Conservation (phyloP, 2,113 vertebrate species). For the Dasyurus viverrinus region DNA sequence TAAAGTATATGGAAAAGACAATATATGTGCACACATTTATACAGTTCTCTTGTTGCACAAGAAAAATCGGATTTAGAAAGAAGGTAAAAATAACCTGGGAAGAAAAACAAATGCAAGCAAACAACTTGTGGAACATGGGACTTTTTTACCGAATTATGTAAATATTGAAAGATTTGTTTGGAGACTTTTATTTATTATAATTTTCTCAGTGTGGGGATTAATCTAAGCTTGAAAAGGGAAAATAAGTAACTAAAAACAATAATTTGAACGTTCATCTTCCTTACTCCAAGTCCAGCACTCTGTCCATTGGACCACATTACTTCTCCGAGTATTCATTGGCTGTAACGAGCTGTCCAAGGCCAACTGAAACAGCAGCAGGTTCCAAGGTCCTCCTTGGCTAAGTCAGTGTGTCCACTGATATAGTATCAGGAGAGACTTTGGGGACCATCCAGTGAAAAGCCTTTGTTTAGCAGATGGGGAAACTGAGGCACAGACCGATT, state of each 20-base stretch:
- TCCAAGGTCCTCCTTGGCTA: neutral
- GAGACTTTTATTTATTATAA: neutral
- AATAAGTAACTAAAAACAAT: neutral
- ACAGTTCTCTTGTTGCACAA: too few species aligned
- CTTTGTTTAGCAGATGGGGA: neutral
- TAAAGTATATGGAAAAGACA: too few species aligned
- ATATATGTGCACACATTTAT: too few species aligned
- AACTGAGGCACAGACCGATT: neutral
- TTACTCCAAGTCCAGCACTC: neutral
- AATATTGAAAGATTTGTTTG: neutral
- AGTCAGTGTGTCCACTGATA: neutral
- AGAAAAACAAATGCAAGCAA: too few species aligned
- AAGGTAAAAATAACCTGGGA: too few species aligned
- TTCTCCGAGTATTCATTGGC: neutral
- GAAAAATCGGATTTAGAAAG: too few species aligned
- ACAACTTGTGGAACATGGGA: too few species aligned
- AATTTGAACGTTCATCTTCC: neutral
- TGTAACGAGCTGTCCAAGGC: neutral
- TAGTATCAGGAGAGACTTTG: neutral
- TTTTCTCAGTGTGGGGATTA: neutral
- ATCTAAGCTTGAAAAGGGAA: neutral
- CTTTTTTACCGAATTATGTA: neutral
- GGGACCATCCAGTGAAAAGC: neutral
- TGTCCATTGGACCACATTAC: neutral
- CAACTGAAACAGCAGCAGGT: neutral